A percentile compares a stretch with the other conserved stretches of the same genome.
Conservation (phyloP, 2,888 invertebrate genomes). For the Volucella bombylans region DNA sequence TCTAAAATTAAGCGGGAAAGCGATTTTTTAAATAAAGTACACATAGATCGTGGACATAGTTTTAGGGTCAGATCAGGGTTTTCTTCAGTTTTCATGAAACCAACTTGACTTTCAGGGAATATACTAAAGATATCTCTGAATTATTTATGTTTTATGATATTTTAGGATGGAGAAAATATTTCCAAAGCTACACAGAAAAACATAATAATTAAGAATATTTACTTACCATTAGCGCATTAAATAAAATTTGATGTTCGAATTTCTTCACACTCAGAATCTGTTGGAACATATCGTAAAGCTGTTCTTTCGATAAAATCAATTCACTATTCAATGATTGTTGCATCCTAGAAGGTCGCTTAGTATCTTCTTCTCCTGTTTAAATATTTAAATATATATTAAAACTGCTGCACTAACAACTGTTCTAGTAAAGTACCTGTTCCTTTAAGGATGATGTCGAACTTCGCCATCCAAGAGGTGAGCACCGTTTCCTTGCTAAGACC, state of each 20-base stretch:
- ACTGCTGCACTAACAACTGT: slow-evolving; percentile 76
- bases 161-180: no score
- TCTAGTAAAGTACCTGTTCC: slow-evolving; percentile 84
- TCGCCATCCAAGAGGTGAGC: slow-evolving; percentile 99
- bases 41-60: no score
- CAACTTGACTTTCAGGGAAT: no score
- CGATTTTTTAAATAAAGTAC: no score
- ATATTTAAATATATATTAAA: slow-evolving; percentile 80
- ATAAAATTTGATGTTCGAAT: slow-evolving; percentile 99
- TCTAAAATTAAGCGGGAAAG: no score
- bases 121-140: no score
- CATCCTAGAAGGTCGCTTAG: slow-evolving; percentile 92
- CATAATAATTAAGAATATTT: background rate
- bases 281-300: slow-evolving; percentile 99
- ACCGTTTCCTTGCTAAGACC: slow-evolving; percentile 99
- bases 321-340: slow-evolving; percentile 96
- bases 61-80: no score
- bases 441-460: slow-evolving; percentile 99
- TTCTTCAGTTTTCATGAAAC: no score
- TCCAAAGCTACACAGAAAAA: no score
- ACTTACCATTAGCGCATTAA: slow-evolving; percentile 96
- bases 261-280: slow-evolving; percentile 99
- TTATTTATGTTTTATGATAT: no score
- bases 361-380: slow-evolving; percentile 90
- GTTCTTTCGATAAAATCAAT: slow-evolving; percentile 98